Evolutionary conservation across 2,888 invertebrate genomes (phyloP), one percentile per base, ranked within the genome.

Genomic region (Gandaritis pyraliata): DNA sequence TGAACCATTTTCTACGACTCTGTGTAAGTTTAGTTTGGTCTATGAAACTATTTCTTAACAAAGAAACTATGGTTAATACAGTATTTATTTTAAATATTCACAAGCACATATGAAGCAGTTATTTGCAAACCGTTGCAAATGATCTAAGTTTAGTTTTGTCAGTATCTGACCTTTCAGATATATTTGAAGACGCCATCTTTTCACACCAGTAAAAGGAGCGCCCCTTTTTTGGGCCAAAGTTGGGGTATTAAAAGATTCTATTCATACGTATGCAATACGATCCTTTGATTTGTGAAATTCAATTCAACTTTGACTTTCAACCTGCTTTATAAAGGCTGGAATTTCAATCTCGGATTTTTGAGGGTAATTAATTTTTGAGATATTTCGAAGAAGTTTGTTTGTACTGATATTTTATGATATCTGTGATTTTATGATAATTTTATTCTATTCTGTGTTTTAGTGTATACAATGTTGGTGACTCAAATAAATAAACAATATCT

Each of bases 241-340:
- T 8, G 33, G 43, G 53, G 47, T 39, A 61, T 61, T 58, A 51
- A 52, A 51, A 63, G 41, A 59, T 56, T 58, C 54, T 54, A 54
- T 58, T 58, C 58, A 59, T 63, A 47, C 54, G 47, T 55, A 23
- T 63, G 63, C 55, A 78, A 73, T 76, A 78, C 68, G 73, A 69
- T 70, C 80, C 78, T 82, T 85, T 80, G 81, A 83, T 82, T 84
- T 77, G 75, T 71, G 72, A 73, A 75, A 76, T 84, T 80, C 81
- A 81, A 82, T 86, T 82, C 79, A 76, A 77, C 84, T n/a, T n/a
- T n/a, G n/a, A n/a, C 81, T 81, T 85, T 83, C 83, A 82, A 76
- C 86, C 72, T 71, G 65, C 73, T 75, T 83, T 82, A 81, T 81
- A 83, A 83, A 81, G 81, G 80, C 75, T 77, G 80, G 83, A 83